These are phyloP conservation scores for Tetramorium bicarinatum DNA, from an alignment of 2,888 invertebrate species.

Conservation along the genomic window DNA sequence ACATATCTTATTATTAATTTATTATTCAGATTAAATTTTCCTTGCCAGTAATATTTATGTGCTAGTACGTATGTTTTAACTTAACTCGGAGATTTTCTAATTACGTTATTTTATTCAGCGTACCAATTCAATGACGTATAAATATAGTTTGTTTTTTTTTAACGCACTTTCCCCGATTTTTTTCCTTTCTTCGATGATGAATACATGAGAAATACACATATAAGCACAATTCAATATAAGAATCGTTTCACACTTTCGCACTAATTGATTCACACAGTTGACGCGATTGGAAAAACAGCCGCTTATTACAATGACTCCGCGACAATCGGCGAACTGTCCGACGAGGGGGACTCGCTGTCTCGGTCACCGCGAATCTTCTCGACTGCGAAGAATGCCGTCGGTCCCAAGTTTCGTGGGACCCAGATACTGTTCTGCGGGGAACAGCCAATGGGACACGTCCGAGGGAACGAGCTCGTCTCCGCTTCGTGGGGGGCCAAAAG, in stretches of 20 bases:
- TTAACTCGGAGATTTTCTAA: background rate
- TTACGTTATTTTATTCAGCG: background rate
- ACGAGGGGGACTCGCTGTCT: conserved; percentile 39
- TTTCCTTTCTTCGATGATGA: background rate
- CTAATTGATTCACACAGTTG: background rate
- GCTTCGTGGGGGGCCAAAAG: conserved; percentile 70
- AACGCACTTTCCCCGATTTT: background rate
- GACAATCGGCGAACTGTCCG: conserved; percentile 1
- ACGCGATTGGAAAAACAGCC: conserved; percentile 1
- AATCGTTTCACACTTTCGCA: background rate
- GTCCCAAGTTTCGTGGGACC: conserved; percentile 81
- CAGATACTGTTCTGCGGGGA: conserved; percentile 69
- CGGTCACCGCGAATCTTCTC: conserved; percentile 63
- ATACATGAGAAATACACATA: conserved; percentile 2
- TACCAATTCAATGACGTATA: background rate
- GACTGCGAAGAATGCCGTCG: conserved; percentile 66
- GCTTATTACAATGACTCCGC: background rate
- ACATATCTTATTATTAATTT: conserved; percentile 17
- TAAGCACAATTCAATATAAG: background rate
- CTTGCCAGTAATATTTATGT: background rate
- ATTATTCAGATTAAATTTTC: conserved; percentile 29
- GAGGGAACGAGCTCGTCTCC: conserved; percentile 76
- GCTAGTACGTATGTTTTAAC: background rate
- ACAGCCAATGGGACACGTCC: conserved; percentile 75
- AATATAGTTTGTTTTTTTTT: background rate